These are phyloP conservation scores for Otolemur crassicaudatus DNA, from an alignment of 2,797 vertebrate species.

Conservation along the genomic window DNA sequence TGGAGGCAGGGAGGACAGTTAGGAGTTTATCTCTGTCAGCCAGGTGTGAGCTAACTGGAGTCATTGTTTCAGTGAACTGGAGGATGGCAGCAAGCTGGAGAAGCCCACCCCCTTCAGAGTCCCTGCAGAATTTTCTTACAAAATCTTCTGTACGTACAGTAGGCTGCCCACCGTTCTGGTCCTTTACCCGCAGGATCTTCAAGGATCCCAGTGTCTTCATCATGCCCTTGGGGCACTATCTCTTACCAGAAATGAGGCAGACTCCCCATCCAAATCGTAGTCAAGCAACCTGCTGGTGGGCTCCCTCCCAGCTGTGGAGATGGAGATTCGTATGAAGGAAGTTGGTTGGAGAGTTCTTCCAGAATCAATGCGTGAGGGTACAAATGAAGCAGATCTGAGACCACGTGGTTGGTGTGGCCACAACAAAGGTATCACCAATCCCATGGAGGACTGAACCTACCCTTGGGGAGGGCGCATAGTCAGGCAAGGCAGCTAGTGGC, in stretches of 20 bases:
- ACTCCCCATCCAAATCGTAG: background rate
- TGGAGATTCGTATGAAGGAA: background rate
- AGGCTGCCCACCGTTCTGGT: background rate
- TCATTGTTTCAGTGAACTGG: background rate
- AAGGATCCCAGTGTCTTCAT: background rate
- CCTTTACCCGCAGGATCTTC: background rate
- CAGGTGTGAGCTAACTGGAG: background rate
- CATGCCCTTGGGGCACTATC: background rate
- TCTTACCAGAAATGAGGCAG: background rate
- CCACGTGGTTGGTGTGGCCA: background rate
- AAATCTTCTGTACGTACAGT: background rate
- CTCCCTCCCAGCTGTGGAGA: background rate
- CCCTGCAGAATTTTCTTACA: background rate
- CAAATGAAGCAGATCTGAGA: background rate
- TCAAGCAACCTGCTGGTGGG: background rate
- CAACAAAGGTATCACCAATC: background rate
- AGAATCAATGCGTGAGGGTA: background rate
- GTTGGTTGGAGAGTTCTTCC: background rate
- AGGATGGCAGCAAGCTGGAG: background rate
- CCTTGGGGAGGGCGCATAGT: background rate
- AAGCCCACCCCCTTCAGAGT: background rate
- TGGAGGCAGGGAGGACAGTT: background rate
- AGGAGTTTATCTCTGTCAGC: background rate
- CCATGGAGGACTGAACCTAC: background rate
- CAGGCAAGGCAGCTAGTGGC: background rate